Evolutionary conservation across 2,888 invertebrate species (phyloP).

Genomic region (Anthrax anthrax): DNA sequence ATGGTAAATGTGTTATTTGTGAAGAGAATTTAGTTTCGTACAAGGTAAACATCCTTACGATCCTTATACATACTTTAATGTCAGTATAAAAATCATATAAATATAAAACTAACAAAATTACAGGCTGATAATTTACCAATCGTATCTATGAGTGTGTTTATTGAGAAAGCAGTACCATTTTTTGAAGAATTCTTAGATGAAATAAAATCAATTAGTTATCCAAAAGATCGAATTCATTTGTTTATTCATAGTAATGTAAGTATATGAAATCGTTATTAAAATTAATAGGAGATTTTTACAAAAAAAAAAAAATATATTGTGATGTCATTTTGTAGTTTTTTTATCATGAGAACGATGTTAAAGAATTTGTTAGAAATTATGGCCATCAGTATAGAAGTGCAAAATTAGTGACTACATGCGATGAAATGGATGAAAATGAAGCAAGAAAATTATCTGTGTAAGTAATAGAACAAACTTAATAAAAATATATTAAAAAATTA

Average conservation of each 20-base stretch:
- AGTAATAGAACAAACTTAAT: too few relatives aligned
- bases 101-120: background rate
- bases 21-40: constrained; percentile 39
- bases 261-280: constrained; percentile 6
- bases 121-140: constrained; percentile 49
- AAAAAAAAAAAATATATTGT: too few relatives aligned
- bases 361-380: constrained; percentile 46
- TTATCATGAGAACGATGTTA: constrained; percentile 51
- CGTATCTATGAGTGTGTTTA: constrained; percentile 62
- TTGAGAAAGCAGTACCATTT: constrained; percentile 82
- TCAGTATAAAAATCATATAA: too few relatives aligned
- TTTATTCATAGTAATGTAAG: constrained; percentile 62
- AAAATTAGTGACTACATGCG: constrained; percentile 50
- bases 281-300: too few relatives aligned
- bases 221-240: constrained; percentile 71
- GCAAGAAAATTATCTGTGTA: constrained; percentile 79
- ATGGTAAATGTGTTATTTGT: constrained; percentile 59
- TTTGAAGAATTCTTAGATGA: constrained; percentile 72
- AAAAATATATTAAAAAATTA: too few relatives aligned
- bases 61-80: background rate
- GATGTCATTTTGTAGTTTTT: constrained; percentile 44
- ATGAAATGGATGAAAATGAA: constrained; percentile 51
- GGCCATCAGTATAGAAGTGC: constrained; percentile 43
- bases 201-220: constrained; percentile 64
- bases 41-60: constrained; percentile 29